Evolutionary conservation across 2,113 vertebrate species (phyloP).

Genomic region (Lepus europaeus): DNA sequence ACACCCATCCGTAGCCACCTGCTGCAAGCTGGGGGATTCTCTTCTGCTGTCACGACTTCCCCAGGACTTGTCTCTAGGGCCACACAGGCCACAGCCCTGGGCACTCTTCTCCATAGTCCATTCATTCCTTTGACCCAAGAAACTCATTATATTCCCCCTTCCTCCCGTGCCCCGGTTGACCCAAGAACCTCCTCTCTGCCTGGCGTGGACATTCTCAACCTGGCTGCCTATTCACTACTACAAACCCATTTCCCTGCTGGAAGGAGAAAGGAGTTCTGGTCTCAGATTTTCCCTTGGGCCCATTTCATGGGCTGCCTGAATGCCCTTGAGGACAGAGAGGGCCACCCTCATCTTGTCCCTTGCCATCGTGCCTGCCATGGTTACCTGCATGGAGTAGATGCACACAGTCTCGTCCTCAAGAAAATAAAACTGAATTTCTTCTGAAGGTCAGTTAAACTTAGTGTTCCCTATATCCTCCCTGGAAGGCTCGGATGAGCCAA

Average conservation of each 20-base stretch:
- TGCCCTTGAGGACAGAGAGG: background rate
- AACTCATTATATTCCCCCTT: background rate
- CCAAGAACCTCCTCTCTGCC: background rate
- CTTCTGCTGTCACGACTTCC: background rate
- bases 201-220: background rate
- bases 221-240: background rate
- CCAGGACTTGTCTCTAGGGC: background rate
- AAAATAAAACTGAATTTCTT: constrained; percentile 8
- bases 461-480: background rate
- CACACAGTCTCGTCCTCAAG: background rate
- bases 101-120: background rate
- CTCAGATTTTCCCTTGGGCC: background rate
- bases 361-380: background rate
- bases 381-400: background rate
- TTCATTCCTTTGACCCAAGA: background rate
- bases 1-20: background rate
- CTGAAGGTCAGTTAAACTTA: background rate
- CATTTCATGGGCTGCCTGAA: background rate
- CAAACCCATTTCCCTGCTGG: background rate
- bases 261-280: background rate
- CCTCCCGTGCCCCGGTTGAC: background rate
- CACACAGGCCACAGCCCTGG: background rate
- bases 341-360: background rate
- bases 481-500: background rate
- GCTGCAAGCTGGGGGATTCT: background rate